Evolutionary conservation across 92 coral and sea anemone genomes (phyloP).

Genomic region (Porites divaricata): DNA sequence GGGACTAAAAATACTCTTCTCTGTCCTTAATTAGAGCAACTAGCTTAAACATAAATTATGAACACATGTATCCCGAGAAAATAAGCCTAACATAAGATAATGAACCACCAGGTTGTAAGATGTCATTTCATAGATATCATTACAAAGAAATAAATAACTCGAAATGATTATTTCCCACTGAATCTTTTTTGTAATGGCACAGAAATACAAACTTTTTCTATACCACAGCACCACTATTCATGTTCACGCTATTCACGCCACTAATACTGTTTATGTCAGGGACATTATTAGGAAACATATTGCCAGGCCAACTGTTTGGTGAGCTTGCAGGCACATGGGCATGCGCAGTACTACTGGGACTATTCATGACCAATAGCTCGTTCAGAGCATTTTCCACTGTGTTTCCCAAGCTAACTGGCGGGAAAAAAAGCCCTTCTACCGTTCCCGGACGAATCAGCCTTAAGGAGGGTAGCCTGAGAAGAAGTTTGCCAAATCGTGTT

Average conservation of each 20-base stretch:
- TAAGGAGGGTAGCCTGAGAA: conserved; percentile 91
- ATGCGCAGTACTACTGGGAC: conserved; percentile 1
- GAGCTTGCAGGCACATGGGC: conserved; percentile 1
- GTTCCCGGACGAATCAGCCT: conserved; percentile 83
- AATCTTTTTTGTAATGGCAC: background rate
- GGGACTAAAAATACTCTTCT: no score
- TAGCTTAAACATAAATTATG: no score
- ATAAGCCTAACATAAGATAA: no score
- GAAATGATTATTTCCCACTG: background rate
- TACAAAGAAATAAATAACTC: no score
- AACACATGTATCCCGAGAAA: no score
- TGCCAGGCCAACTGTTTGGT: conserved; percentile 25
- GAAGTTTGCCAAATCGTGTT: conserved; percentile 90
- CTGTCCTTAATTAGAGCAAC: no score
- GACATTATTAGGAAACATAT: conserved; percentile 29
- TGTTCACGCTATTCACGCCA: background rate
- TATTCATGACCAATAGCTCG: conserved; percentile 61
- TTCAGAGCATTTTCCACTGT: conserved; percentile 81
- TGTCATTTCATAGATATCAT: no score
- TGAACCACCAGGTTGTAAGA: no score
- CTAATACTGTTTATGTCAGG: conserved; percentile 2
- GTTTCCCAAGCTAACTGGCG: conserved; percentile 72
- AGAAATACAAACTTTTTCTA: background rate
- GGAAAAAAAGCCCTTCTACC: conserved; percentile 83
- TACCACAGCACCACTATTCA: background rate